Conservation (phyloP, 2,113 vertebrate genomes). For the Saimiri boliviensis region DNA sequence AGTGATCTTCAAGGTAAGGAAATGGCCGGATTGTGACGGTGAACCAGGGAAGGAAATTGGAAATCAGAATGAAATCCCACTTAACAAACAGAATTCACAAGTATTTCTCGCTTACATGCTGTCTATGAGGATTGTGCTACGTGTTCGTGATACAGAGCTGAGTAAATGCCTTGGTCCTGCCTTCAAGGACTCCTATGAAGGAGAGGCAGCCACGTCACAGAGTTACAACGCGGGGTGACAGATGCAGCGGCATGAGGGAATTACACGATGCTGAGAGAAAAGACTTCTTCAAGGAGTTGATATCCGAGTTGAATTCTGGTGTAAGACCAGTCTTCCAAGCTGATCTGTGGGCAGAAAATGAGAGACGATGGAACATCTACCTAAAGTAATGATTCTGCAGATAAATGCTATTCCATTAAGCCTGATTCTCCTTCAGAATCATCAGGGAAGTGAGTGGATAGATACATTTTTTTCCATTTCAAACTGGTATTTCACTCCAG, state of each 20-base stretch:
- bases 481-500: background rate
- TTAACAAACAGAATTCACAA: background rate
- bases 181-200: background rate
- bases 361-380: background rate
- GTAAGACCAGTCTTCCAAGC: background rate
- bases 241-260: fast-evolving
- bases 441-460: background rate
- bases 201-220: background rate
- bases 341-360: background rate
- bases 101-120: background rate
- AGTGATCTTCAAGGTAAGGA: background rate
- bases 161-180: background rate
- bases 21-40: background rate
- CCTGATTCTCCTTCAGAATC: background rate
- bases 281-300: background rate
- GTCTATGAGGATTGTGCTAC: background rate
- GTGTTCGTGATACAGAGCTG: background rate
- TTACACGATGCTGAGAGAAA: background rate
- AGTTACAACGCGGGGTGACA: background rate
- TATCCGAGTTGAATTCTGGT: background rate
- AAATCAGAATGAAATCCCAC: background rate
- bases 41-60: background rate
- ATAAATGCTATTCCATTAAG: background rate
- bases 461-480: background rate
- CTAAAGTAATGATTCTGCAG: background rate